Evolutionary conservation across 2,113 vertebrate species (phyloP).

Genomic region (Burhinus bistriatus): DNA sequence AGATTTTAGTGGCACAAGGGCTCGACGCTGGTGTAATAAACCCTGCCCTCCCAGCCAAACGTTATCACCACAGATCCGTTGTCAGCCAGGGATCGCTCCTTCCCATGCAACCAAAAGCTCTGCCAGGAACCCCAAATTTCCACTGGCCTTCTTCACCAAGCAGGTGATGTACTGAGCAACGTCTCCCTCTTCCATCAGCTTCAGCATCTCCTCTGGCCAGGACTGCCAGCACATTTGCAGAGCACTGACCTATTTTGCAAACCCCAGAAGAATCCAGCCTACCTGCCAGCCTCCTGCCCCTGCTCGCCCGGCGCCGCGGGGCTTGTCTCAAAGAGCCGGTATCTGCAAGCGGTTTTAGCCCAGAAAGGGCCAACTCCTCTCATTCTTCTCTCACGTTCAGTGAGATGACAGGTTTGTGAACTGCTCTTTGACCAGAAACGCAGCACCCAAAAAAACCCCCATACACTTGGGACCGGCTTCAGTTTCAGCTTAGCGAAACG

Average conservation of each 20-base stretch:
- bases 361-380: background rate
- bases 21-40: background rate
- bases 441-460: background rate
- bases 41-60: background rate
- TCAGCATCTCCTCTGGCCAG: background rate
- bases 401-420: background rate
- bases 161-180: fast-evolving
- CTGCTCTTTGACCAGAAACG: background rate
- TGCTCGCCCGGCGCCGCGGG: fast-evolving
- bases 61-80: fast-evolving
- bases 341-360: background rate
- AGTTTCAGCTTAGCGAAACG: background rate
- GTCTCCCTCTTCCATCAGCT: background rate
- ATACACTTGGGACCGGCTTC: background rate
- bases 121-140: background rate
- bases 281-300: background rate
- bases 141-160: background rate
- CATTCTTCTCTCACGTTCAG: too few relatives aligned
- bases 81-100: background rate
- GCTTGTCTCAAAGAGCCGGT: background rate
- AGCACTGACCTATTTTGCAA: background rate
- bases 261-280: background rate
- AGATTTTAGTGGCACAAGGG: background rate
- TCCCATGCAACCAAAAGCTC: too few relatives aligned
- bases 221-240: background rate